These are phyloP conservation scores for Marisa cornuarietis DNA, from an alignment of 1,140 invertebrate species.

Conservation along the genomic window DNA sequence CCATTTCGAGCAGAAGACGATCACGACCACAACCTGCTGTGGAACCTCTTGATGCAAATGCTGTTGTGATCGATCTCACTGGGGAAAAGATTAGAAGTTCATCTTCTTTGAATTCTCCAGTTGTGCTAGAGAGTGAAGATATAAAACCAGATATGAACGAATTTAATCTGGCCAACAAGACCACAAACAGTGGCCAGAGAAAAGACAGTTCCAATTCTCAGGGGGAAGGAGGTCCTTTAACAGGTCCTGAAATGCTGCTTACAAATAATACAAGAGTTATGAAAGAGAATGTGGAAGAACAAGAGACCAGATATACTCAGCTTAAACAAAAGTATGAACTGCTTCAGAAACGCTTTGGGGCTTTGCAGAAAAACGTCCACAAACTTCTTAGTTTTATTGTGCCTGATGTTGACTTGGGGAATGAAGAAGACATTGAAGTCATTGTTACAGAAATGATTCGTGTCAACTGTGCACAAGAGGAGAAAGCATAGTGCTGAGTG, in stretches of 20 bases:
- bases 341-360: conserved; percentile 20
- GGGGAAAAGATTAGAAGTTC: conserved; percentile 2
- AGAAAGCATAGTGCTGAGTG: neutral
- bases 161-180: conserved; percentile 4
- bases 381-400: conserved; percentile 48
- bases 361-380: conserved; percentile 44
- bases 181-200: neutral
- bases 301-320: conserved; percentile 1
- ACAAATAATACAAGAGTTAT: neutral
- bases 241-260: neutral
- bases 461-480: conserved; percentile 11
- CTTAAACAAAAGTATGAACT: conserved; percentile 12
- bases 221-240: neutral
- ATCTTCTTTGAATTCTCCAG: neutral
- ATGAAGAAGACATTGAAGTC: conserved; percentile 39
- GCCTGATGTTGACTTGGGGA: conserved; percentile 46
- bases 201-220: neutral
- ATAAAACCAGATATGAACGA: conserved; percentile 28
- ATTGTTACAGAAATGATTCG: conserved; percentile 52
- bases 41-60: neutral
- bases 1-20: neutral
- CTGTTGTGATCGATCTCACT: conserved; percentile 28
- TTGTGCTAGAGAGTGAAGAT: neutral
- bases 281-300: neutral
- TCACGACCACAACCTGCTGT: neutral